phyloP scores from a whole-genome alignment of 2,888 invertebrate species.

The Oasisia sp. region DNA sequence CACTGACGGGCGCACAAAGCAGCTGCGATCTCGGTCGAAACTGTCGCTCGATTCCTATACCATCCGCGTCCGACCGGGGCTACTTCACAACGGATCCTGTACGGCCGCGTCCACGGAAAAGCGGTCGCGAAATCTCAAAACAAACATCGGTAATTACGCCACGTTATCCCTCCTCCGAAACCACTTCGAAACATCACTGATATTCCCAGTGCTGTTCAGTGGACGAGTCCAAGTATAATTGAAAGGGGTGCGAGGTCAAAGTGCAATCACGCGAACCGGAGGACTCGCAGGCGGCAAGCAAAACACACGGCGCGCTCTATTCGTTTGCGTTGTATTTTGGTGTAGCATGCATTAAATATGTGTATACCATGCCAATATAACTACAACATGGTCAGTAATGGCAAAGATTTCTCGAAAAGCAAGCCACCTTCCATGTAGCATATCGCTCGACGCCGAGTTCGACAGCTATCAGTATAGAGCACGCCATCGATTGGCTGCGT shows the following conservation, averaged over 20 bases:
- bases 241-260: conserved; percentile 17
- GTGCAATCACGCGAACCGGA: conserved; percentile 3
- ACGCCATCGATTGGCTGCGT: not conserved
- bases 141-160: conserved; percentile 13
- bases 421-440: conserved; percentile 17
- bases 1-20: not conserved
- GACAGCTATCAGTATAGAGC: conserved; percentile 5
- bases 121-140: not conserved
- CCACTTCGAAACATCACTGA: conserved; percentile 17
- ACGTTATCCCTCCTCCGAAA: conserved; percentile 17
- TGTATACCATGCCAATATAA: not conserved
- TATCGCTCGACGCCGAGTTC: conserved; percentile 17
- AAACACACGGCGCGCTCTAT: not conserved
- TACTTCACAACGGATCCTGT: conserved; percentile 10
- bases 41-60: not conserved
- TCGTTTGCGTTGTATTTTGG: not conserved
- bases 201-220: conserved; percentile 13
- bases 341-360: not conserved
- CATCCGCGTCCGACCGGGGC: not conserved
- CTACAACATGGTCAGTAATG: not conserved
- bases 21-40: not conserved
- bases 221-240: conserved; percentile 17
- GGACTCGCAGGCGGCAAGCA: not conserved
- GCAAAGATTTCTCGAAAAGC: not conserved
- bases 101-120: not conserved